Evolutionary conservation across 2,888 invertebrate species (phyloP).

Genomic region (Abrostola tripartita): DNA sequence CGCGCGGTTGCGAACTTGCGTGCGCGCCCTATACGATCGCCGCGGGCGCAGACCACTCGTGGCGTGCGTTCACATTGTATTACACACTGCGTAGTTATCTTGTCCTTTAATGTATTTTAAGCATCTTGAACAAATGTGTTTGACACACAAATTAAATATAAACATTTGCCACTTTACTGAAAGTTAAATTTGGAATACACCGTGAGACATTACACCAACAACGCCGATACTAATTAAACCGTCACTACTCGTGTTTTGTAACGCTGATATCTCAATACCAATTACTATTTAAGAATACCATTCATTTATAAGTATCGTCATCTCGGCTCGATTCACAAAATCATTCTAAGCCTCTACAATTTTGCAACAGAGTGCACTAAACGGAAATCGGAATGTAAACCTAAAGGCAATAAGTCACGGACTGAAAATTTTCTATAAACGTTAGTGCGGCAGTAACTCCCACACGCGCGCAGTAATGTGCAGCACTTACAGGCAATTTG

Average conservation of each 20-base stretch:
- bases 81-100: not conserved
- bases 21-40: not conserved
- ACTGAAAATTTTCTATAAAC: conserved; percentile 53
- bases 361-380: conserved; percentile 44
- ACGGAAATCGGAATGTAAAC: conserved; percentile 55
- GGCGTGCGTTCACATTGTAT: not conserved
- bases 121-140: not conserved
- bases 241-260: conserved; percentile 17
- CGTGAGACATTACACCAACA: not conserved
- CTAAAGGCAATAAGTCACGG: conserved; percentile 52
- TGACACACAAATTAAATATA: conserved; percentile 6
- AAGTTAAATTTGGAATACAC: not conserved
- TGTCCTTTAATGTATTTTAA: conserved; percentile 5
- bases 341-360: conserved; percentile 33
- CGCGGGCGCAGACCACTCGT: not conserved
- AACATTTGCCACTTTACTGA: not conserved
- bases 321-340: conserved; percentile 22
- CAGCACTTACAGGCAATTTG: conserved; percentile 57
- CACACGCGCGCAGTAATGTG: conserved; percentile 40
- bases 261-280: conserved; percentile 19
- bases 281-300: conserved; percentile 33
- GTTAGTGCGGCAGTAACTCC: conserved; percentile 44
- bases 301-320: conserved; percentile 31
- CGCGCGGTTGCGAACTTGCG: conserved; percentile 8
- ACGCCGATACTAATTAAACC: conserved; percentile 16